Base-by-base conservation (phyloP, 1,140 invertebrate species). In the Drosophila nannoptera region DNA sequence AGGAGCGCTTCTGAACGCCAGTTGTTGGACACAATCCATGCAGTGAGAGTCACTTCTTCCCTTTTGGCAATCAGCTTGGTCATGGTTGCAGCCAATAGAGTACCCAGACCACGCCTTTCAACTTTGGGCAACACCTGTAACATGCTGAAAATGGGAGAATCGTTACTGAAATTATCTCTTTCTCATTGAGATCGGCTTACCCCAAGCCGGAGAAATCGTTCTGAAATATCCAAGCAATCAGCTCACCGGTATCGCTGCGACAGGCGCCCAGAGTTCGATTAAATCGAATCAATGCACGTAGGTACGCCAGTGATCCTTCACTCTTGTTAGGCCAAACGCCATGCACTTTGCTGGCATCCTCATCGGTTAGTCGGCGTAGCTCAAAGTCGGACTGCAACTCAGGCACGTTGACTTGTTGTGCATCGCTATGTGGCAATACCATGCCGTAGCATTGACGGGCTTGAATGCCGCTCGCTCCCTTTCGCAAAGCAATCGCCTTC, bases 161-260 rank as follows among this genome's bases (percentile, higher is more conserved):
- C 11, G 3, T 22, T 22, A 22, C 8, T 11, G 8, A 6, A 38
- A 38, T 38, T 38, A 11, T 22, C 1, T 22, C 1, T 22, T 22
- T 3, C 22, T 22, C 3, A 22, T 22, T 22, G 22, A 22, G 3
- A 22, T 22, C 22, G 4, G 73, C 77, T 43, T 55, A 86, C 83
- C 77, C 83, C 40, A 87, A 33, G 1, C 87, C 87, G 0, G 77
- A 58, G 43, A 86, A 88, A 53, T 88, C 87, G 32, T 88, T 88
- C 62, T 88, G 87, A 14, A 88, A 82, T 38, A 87, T 87, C 87
- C 87, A 88, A 22, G 75, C 80, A 7, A 88, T 59, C 46, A 88
- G 62, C 12, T 78, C 73, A 5, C 76, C 74, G 0, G 73, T 71
- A 22, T 76, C 74, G 35, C 73, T 73, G 7, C 71, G 55, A 38